Evolutionary conservation across 2,113 vertebrate species (phyloP).

Genomic region (Sphaerodactylus townsendi): DNA sequence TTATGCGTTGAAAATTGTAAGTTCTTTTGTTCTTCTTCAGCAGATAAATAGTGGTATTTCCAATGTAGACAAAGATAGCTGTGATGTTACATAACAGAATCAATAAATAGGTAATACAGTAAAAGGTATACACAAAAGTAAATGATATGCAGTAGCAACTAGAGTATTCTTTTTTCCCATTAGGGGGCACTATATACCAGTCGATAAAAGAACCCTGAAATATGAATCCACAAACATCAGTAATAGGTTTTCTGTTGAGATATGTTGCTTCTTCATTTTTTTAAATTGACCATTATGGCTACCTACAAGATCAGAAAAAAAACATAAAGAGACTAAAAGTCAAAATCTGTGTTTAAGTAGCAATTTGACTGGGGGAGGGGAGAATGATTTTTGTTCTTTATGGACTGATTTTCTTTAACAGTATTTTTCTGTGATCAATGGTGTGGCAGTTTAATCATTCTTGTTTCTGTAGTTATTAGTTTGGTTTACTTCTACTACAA

Average conservation of each 20-base stretch:
- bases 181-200: conserved; percentile 19
- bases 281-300: too few species aligned
- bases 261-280: too few species aligned
- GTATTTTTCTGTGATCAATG: background rate
- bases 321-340: background rate
- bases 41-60: too few species aligned
- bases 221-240: too few species aligned
- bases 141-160: background rate
- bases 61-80: too few species aligned
- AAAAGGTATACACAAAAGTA: background rate
- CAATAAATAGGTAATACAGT: too few species aligned
- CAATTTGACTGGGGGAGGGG: background rate
- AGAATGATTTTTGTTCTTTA: background rate
- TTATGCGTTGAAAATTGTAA: too few species aligned
- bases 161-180: background rate
- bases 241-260: too few species aligned
- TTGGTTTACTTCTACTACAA: background rate
- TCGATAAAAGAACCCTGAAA: background rate
- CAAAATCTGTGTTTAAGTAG: background rate
- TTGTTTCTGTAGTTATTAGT: background rate
- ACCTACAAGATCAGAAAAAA: background rate
- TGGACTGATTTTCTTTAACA: background rate
- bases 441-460: too few species aligned
- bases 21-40: too few species aligned
- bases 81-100: too few species aligned